Evolutionary conservation across 2,888 invertebrate species (phyloP).

Genomic region (Drosophila emarginata): DNA sequence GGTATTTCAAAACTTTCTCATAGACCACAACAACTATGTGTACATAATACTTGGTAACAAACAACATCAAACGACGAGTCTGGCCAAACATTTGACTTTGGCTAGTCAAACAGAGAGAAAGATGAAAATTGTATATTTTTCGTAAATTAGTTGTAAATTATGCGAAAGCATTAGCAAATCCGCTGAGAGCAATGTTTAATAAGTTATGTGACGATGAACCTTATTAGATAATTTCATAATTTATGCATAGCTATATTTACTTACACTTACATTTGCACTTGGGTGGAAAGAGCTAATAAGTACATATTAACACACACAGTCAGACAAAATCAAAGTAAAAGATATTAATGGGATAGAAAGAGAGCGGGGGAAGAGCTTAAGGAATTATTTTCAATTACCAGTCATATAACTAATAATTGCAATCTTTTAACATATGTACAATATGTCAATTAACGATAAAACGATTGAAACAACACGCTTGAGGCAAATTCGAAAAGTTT

Average conservation of each 20-base stretch:
- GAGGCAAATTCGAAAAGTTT: not conserved
- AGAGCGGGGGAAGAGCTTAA: not conserved
- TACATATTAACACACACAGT: not conserved
- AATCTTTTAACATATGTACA: not conserved
- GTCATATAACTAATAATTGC: not conserved
- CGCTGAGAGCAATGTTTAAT: constrained; percentile 50
- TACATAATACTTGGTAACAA: not conserved
- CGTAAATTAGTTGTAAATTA: constrained; percentile 41
- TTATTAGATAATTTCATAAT: constrained; percentile 60
- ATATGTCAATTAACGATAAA: not conserved
- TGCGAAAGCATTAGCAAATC: constrained; percentile 39
- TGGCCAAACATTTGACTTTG: not conserved
- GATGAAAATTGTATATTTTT: constrained; percentile 7
- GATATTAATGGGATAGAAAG: no score
- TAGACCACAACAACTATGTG: not conserved
- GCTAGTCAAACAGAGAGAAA: constrained; percentile 28
- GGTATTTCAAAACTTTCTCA: constrained; percentile 32
- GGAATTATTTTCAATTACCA: constrained; percentile 9
- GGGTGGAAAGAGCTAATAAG: not conserved
- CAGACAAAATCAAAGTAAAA: not conserved
- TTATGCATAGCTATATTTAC: constrained; percentile 43
- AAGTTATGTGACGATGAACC: constrained; percentile 36
- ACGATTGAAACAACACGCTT: not conserved
- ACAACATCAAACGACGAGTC: constrained; percentile 38
- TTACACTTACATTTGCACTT: constrained; percentile 11